These are phyloP conservation scores for Blastobasis adustella DNA, from an alignment of 2,888 invertebrate genomes.

Conservation along the genomic window DNA sequence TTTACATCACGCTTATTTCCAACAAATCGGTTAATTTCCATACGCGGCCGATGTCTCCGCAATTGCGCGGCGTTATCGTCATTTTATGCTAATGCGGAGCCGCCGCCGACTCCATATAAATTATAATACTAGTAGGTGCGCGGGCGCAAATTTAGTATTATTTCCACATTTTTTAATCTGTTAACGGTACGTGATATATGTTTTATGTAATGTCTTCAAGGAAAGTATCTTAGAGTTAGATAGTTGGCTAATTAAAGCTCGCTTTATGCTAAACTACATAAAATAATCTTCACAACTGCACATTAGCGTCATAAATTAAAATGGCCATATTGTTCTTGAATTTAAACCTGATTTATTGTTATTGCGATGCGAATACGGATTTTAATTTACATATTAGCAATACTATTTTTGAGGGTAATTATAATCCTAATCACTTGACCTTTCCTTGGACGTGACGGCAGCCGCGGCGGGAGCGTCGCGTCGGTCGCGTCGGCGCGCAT, in stretches of 20 bases:
- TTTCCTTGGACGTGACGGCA: no score
- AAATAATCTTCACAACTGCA: no score
- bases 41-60: slow-evolving; percentile 38
- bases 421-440: no score
- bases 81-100: slow-evolving; percentile 58
- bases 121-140: slow-evolving; percentile 27
- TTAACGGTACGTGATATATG: slow-evolving; percentile 34
- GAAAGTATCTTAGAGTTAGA: slow-evolving; percentile 4
- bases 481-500: no score
- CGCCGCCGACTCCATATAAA: slow-evolving; percentile 17
- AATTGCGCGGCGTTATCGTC: slow-evolving; percentile 58
- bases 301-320: no score
- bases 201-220: slow-evolving; percentile 22
- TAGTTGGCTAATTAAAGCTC: no score
- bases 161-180: slow-evolving; percentile 33
- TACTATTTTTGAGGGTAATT: no score
- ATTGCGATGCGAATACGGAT: not conserved
- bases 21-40: slow-evolving; percentile 33
- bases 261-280: no score
- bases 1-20: slow-evolving; percentile 9
- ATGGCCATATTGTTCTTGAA: slow-evolving; percentile 1
- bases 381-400: slow-evolving; percentile 1
- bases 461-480: no score
- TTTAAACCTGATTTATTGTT: slow-evolving; percentile 2
- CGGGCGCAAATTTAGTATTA: slow-evolving; percentile 49